phyloP scores from a whole-genome alignment of 2,888 invertebrate species.

The Scaeva pyrastri region DNA sequence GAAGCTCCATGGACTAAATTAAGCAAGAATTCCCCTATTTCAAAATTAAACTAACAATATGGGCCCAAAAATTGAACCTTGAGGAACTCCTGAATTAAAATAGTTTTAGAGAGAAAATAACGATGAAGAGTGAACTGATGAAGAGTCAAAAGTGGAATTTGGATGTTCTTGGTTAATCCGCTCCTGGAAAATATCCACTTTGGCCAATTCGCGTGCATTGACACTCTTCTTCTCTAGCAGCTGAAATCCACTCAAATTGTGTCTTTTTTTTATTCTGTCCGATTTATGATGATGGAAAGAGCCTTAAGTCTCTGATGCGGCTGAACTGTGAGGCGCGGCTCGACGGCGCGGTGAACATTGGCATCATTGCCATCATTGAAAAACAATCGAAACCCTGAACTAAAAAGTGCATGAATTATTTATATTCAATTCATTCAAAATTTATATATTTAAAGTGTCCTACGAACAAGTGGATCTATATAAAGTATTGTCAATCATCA shows the following conservation, averaged over 20 bases:
- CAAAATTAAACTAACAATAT: neutral
- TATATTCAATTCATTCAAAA: slow-evolving; percentile 60
- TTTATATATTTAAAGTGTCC: slow-evolving; percentile 42
- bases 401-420: slow-evolving; percentile 73
- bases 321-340: too few species aligned
- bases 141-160: too few species aligned
- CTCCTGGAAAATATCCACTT: neutral
- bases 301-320: slow-evolving; percentile 53
- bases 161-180: neutral
- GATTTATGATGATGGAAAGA: slow-evolving; percentile 33
- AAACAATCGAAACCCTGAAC: slow-evolving; percentile 51
- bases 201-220: slow-evolving; percentile 4
- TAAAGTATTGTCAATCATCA: neutral
- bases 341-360: too few species aligned
- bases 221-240: neutral
- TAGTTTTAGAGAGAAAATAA: too few species aligned
- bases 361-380: slow-evolving; percentile 29
- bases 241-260: neutral
- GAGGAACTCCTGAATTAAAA: too few species aligned
- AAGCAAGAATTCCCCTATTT: too few species aligned
- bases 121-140: too few species aligned
- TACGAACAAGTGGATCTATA: neutral
- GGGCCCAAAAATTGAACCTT: neutral
- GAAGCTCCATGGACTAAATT: too few species aligned
- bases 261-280: neutral